A percentile compares a stretch with the other conserved stretches of the same genome.
These are phyloP conservation scores for Lineus longissimus DNA, from an alignment of 1,140 invertebrate species.

Conservation along the genomic window DNA sequence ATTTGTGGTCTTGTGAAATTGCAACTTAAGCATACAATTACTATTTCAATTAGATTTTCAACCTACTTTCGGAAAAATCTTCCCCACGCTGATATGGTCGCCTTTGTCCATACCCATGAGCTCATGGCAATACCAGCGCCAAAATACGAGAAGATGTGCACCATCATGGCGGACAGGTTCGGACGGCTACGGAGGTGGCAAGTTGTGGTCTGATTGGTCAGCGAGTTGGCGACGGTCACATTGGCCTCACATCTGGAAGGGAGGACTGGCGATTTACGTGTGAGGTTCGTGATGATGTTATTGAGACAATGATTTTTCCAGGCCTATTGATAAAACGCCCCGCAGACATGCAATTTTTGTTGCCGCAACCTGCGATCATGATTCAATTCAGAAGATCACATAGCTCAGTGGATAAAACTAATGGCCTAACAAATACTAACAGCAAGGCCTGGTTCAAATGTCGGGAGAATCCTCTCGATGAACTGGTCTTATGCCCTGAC, in stretches of 20 bases:
- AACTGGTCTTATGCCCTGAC: no score
- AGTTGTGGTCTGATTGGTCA: background rate
- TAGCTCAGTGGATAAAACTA: no score
- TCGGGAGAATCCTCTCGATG: no score
- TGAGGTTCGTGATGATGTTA: no score
- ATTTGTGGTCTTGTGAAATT: no score
- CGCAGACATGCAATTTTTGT: no score
- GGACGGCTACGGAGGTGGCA: slow-evolving; percentile 64
- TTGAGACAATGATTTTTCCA: background rate
- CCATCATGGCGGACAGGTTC: slow-evolving; percentile 74
- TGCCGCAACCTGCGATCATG: no score
- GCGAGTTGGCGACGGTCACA: slow-evolving; percentile 32
- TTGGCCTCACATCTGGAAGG: slow-evolving; percentile 52
- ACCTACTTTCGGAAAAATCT: slow-evolving; percentile 74
- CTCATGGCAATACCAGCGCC: slow-evolving; percentile 82
- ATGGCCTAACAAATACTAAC: no score
- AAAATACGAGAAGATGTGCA: slow-evolving; percentile 78
- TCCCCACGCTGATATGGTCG: slow-evolving; percentile 77
- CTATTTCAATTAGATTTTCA: slow-evolving; percentile 4
- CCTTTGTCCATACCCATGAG: slow-evolving; percentile 85
- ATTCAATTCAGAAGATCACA: no score
- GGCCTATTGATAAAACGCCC: no score
- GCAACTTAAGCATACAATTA: no score
- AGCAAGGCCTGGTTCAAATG: no score
- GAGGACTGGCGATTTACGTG: background rate